Evolutionary conservation across 2,888 invertebrate species (phyloP), one percentile per base, ranked within the genome.

Genomic region (Lochmaea crataegi): DNA sequence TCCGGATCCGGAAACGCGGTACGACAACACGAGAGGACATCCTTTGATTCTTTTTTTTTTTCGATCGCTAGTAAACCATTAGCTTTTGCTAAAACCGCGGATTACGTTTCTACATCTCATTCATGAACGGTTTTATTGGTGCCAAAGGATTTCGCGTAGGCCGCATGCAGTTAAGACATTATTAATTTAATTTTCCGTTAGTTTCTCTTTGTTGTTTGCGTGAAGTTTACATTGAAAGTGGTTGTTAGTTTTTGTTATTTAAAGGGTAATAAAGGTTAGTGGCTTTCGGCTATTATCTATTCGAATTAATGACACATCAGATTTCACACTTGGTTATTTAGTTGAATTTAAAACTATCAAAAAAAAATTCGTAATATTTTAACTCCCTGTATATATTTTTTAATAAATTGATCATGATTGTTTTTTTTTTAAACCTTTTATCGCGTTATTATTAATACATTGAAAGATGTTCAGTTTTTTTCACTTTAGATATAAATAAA

Each of bases 1-100:
- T 76, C 77, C 77, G 77, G 77, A 76, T 76, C 76, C 77, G 77
- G 77, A 77, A 77, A 69, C 69, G 72, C 73, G 71, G 67, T 73
- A 73, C 71, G 67, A 68, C 72, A 22, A 42, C 18, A 32, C 57
- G 71, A 77, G 75, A 77, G 75, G 75, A 76, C 77, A 76, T 77
- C 77, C 77, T 76, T 74, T 75, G 64, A 70, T 75, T 76, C 76
- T 72, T 71, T 77, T 71, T 70, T 45, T 67, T 70, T 75, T 72
- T 71, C n/a, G 18, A 18, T 42, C 38, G 11, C 75, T 68, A 77
- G 77, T 77, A 72, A 65, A 63, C 68, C 22, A 75, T 73, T 70
- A 58, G 67, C 73, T 76, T 72, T 77, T 73, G 77, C 75, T 72
- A 73, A 75, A 77, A 74, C 63, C 72, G 70, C 76, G 65, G 65